A percentile compares a stretch with the other conserved stretches of the same genome.
These are phyloP conservation scores for Ditylenchus dipsaci DNA, from an alignment of 1,140 invertebrate genomes.

Conservation along the genomic window DNA sequence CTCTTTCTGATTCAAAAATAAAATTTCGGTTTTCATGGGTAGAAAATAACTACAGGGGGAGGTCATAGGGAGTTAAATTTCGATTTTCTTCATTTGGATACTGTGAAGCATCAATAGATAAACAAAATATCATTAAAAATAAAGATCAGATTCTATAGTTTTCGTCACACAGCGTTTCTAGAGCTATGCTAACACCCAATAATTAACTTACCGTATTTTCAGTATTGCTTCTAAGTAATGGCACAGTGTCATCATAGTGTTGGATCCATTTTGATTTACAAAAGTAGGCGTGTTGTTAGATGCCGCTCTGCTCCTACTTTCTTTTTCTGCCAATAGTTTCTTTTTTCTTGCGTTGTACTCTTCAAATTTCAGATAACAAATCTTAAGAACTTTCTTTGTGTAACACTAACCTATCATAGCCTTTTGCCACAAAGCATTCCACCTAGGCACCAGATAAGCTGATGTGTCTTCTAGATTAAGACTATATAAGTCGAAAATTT, in stretches of 20 bases:
- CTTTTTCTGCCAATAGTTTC: not conserved
- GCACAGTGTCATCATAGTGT: not conserved
- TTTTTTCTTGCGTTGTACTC: not conserved
- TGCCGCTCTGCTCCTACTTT: not conserved
- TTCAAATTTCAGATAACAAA: not conserved
- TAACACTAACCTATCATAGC: conserved; percentile 38
- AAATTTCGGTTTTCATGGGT: no score
- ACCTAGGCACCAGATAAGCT: conserved; percentile 34
- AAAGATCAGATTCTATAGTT: no score
- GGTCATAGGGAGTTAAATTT: no score
- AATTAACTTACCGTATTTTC: conserved; percentile 6
- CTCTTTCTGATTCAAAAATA: no score
- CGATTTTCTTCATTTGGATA: no score
- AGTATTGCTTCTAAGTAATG: not conserved
- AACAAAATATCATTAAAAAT: not conserved
- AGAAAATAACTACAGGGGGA: no score
- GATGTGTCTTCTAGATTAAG: conserved; percentile 44
- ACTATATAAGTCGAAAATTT: conserved; percentile 50
- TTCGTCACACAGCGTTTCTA: no score
- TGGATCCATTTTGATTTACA: no score
- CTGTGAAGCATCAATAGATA: not conserved
- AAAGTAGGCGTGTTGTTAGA: no score
- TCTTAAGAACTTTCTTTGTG: not conserved
- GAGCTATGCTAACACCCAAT: no score
- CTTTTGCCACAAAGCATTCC: conserved; percentile 48